Evolutionary conservation across 2,113 vertebrate species (phyloP).

Genomic region (Spilogale gracilis): DNA sequence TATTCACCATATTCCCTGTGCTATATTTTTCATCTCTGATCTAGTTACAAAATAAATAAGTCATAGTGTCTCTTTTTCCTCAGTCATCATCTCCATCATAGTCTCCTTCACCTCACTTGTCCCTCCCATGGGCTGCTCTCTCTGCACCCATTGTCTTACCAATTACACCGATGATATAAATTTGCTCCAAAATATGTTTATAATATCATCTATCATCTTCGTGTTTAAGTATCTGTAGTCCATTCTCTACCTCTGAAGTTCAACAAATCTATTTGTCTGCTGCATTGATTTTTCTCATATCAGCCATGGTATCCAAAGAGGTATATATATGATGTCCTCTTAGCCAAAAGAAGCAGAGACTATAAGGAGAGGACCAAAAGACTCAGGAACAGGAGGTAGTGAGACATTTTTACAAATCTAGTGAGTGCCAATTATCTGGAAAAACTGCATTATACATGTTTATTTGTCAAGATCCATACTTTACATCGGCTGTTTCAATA

Average conservation of each 20-base stretch:
- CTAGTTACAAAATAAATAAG: background rate
- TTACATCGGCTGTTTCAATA: background rate
- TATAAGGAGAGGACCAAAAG: background rate
- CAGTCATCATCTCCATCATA: background rate
- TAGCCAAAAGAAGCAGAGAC: background rate
- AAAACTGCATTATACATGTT: background rate
- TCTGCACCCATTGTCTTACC: background rate
- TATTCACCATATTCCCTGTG: background rate
- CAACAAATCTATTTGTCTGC: background rate
- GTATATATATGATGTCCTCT: background rate
- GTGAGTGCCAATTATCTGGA: background rate
- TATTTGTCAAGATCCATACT: conserved; percentile 18
- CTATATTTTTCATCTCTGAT: background rate
- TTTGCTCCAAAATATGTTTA: background rate
- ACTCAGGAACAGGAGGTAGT: background rate
- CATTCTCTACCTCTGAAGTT: background rate
- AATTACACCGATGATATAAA: background rate
- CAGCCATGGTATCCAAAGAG: background rate
- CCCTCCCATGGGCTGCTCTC: background rate
- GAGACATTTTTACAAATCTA: background rate
- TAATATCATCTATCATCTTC: background rate
- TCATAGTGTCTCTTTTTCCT: background rate
- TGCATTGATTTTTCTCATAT: background rate
- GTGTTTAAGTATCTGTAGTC: background rate
- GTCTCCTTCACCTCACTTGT: background rate